Evolutionary conservation across 2,888 invertebrate genomes (phyloP), one percentile per base, ranked within the genome.

Genomic region (Melolontha melolontha): DNA sequence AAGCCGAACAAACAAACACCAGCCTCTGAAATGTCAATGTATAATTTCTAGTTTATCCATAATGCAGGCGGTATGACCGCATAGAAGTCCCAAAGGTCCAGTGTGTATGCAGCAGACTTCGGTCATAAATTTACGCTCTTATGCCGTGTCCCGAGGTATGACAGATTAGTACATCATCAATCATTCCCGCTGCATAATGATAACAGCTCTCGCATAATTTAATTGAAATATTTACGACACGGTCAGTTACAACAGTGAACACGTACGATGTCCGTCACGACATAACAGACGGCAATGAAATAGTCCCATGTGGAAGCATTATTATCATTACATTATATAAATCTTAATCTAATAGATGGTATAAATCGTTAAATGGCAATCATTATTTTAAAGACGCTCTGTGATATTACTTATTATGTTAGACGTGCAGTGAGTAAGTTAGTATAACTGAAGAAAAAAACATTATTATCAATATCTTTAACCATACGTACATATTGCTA

Each of bases 161-260:
- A 82, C 82, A 82, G 81, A 82, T 83, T 82, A 82, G 81, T 80
- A 80, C 78, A 78, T 81, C 82, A 81, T 83, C 82, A 80, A 83
- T 83, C 82, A 82, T 81, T 74, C 72, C 74, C 67, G 73, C 75
- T 39, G 64, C 68, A 66, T 69, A 63, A 65, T 68, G 70, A 67
- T 67, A 67, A 54, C 63, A 54, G 55, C 44, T 39, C 71, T 44
- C 39, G 39, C 52, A 54, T 67, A 67, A 67, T 67, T 70, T 70
- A 70, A 70, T 68, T 70, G 70, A 68, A 68, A 70, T 70, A 70
- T 70, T 70, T 70, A 68, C 70, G 70, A 55, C 68, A 47, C 41
- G 34, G 34, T 34, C 47, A 47, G 14, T 34, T 34, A 34, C 34
- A 34, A 51, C 27, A 51, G 27, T 51, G 17, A 14, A 51, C 34